These are phyloP conservation scores for Gorsachius magnificus DNA, from an alignment of 2,797 vertebrate genomes.

Conservation along the genomic window DNA sequence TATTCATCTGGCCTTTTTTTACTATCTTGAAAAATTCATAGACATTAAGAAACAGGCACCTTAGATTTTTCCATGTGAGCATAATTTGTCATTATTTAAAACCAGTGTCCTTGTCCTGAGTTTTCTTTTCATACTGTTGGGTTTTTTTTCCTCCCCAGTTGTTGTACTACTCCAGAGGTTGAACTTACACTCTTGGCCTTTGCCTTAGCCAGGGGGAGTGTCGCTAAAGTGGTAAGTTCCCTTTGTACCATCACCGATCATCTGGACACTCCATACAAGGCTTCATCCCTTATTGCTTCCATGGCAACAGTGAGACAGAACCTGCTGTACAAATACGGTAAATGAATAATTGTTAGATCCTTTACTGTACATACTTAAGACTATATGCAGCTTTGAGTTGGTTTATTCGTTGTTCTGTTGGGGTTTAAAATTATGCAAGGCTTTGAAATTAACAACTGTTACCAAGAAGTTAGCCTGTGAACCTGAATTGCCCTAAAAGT, in stretches of 20 bases:
- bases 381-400: neutral
- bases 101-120: neutral
- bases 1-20: neutral
- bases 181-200: conserved; percentile 94
- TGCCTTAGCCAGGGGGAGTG: conserved; percentile 92
- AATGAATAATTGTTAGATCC: neutral
- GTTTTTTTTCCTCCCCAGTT: conserved; percentile 72
- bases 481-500: neutral
- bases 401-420: neutral
- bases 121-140: neutral
- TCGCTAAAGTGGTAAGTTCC: conserved; percentile 91
- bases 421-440: neutral
- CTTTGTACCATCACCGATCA: conserved; percentile 88
- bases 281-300: conserved; percentile 88
- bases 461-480: neutral
- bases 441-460: neutral
- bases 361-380: neutral
- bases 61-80: neutral
- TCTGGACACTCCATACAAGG: conserved; percentile 85
- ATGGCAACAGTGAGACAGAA: conserved; percentile 91
- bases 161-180: conserved; percentile 90
- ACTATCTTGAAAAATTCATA: neutral
- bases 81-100: neutral
- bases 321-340: conserved; percentile 94
- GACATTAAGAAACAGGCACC: neutral